These are phyloP conservation scores for Dromococcyx pavoninus DNA, from an alignment of 2,797 vertebrate genomes.

Conservation along the genomic window DNA sequence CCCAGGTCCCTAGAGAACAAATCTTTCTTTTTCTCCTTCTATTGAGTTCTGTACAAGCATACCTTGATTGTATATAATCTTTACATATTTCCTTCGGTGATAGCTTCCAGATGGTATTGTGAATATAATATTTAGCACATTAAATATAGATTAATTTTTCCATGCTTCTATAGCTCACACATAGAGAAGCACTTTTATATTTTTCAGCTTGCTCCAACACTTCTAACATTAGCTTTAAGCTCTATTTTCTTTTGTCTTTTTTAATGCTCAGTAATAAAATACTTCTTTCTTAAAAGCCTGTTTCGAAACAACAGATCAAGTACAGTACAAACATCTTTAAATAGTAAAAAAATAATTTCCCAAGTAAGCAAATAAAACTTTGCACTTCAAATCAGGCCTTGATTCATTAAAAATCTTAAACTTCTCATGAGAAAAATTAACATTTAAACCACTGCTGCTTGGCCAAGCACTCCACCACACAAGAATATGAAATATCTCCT, in stretches of 20 bases:
- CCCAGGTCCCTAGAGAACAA: background rate
- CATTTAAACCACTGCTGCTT: conserved; percentile 86
- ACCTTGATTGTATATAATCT: conserved; percentile 40
- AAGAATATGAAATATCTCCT: conserved; percentile 89
- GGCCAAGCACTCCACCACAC: conserved; percentile 84
- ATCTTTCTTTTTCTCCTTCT: background rate
- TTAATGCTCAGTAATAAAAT: conserved; percentile 63
- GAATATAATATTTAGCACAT: conserved; percentile 51
- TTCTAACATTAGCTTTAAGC: conserved; percentile 48
- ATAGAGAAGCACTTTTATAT: conserved; percentile 45
- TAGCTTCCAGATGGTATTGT: conserved; percentile 52
- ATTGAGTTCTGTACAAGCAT: conserved; percentile 5
- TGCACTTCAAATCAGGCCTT: conserved; percentile 82
- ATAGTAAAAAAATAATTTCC: conserved; percentile 81
- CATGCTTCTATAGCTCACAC: background rate
- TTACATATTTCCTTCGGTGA: conserved; percentile 28
- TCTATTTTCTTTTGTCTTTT: conserved; percentile 58
- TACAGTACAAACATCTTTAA: conserved; percentile 78
- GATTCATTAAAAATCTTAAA: conserved; percentile 85
- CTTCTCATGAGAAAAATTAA: conserved; percentile 88
- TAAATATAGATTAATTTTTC: conserved; percentile 55
- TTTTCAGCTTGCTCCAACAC: conserved; percentile 29
- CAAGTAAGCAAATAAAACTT: conserved; percentile 85
- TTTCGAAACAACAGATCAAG: conserved; percentile 77
- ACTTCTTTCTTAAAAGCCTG: conserved; percentile 58